Conservation (phyloP, 2,113 vertebrate genomes). For the Lepisosteus osseus region DNA sequence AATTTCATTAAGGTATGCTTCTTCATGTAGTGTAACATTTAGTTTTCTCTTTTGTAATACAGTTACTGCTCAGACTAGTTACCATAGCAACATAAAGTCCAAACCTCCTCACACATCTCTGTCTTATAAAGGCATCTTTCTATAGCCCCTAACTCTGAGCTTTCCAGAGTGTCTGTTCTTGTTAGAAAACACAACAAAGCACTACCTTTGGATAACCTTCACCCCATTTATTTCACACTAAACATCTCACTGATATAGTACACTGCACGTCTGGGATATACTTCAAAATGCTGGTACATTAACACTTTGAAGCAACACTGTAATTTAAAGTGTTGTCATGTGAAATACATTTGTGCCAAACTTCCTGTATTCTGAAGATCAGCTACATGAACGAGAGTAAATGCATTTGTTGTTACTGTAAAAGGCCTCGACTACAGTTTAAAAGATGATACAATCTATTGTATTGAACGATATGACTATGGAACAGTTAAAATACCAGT, state of each 20-base stretch:
- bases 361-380: too few species aligned
- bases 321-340: too few species aligned
- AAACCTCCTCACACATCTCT: background rate
- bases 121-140: background rate
- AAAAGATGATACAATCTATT: too few species aligned
- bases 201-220: background rate
- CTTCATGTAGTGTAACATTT: background rate
- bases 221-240: background rate
- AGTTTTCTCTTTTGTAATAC: background rate
- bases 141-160: background rate
- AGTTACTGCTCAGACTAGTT: background rate
- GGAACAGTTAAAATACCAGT: too few species aligned
- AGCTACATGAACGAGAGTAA: too few species aligned
- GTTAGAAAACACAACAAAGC: background rate
- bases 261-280: too few species aligned
- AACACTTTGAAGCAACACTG: too few species aligned
- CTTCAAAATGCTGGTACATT: too few species aligned
- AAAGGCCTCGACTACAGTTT: too few species aligned
- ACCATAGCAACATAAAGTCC: background rate
- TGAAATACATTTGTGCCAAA: too few species aligned
- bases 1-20: background rate
- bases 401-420: too few species aligned
- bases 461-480: too few species aligned
- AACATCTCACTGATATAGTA: background rate
- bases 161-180: background rate